phyloP scores from a whole-genome alignment of 1,140 invertebrate genomes.

The Archivesica marissinica region DNA sequence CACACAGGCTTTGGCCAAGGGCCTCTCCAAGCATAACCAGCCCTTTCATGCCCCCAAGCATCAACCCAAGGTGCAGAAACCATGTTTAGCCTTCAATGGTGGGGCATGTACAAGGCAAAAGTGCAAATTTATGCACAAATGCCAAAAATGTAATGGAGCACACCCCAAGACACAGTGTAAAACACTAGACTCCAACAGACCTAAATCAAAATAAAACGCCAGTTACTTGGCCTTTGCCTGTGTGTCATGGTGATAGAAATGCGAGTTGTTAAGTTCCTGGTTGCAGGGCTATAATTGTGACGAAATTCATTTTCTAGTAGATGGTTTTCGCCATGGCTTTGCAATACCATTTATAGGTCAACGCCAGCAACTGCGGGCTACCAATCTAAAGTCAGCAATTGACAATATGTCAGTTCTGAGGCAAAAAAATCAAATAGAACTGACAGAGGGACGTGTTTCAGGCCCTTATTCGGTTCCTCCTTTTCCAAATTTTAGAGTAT shows the following conservation, averaged over 20 bases:
- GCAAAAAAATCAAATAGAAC: constrained; percentile 18
- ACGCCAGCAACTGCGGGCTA: not conserved
- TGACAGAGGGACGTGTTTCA: not conserved
- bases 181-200: not conserved
- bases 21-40: not conserved
- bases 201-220: not conserved
- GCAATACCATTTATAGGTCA: constrained; percentile 18
- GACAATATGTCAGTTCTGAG: not conserved
- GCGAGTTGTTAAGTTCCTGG: not conserved
- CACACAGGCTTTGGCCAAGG: not conserved
- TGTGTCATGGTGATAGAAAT: not conserved
- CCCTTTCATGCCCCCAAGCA: constrained; percentile 1
- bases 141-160: not conserved
- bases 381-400: constrained; percentile 49
- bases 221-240: no score
- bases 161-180: not conserved
- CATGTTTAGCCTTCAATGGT: not conserved
- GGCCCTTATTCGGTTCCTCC: constrained; percentile 34
- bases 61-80: not conserved
- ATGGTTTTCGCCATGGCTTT: constrained; percentile 54
- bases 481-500: constrained; percentile 31
- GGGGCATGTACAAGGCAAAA: not conserved
- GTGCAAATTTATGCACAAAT: not conserved
- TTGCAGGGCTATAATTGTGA: not conserved
- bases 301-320: constrained; percentile 1